These are phyloP conservation scores for Yponomeuta evonymella DNA, from an alignment of 2,888 invertebrate genomes.

Conservation along the genomic window DNA sequence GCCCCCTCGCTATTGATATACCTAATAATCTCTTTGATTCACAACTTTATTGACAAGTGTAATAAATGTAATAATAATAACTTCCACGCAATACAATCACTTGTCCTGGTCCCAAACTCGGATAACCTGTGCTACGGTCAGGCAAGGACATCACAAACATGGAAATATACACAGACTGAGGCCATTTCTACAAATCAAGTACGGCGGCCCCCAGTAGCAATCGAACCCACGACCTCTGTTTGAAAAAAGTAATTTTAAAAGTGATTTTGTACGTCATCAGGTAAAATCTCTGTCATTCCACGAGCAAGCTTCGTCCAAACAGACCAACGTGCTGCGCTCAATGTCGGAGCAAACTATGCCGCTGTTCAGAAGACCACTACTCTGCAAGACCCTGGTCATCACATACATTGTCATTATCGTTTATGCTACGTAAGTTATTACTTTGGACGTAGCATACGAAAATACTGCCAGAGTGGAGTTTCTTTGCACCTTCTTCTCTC, in stretches of 20 bases:
- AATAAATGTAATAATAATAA: neutral
- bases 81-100: too few species aligned
- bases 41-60: neutral
- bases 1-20: too few species aligned
- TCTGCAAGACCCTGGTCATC: slow-evolving; percentile 47
- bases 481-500: too few species aligned
- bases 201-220: too few species aligned
- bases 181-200: too few species aligned
- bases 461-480: too few species aligned
- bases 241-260: neutral
- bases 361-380: slow-evolving; percentile 52
- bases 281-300: slow-evolving; percentile 16
- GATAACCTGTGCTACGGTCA: too few species aligned
- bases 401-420: slow-evolving; percentile 44
- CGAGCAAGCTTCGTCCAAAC: slow-evolving; percentile 8
- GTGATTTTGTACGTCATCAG: slow-evolving; percentile 8
- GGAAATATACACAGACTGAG: too few species aligned
- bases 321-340: slow-evolving; percentile 36
- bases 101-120: too few species aligned
- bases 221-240: too few species aligned
- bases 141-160: too few species aligned
- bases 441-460: neutral
- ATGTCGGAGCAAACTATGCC: slow-evolving; percentile 53
- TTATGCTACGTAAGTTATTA: slow-evolving; percentile 18
- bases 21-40: too few species aligned